Evolutionary conservation across 2,113 vertebrate species (phyloP).

Genomic region (Vidua chalybeata): DNA sequence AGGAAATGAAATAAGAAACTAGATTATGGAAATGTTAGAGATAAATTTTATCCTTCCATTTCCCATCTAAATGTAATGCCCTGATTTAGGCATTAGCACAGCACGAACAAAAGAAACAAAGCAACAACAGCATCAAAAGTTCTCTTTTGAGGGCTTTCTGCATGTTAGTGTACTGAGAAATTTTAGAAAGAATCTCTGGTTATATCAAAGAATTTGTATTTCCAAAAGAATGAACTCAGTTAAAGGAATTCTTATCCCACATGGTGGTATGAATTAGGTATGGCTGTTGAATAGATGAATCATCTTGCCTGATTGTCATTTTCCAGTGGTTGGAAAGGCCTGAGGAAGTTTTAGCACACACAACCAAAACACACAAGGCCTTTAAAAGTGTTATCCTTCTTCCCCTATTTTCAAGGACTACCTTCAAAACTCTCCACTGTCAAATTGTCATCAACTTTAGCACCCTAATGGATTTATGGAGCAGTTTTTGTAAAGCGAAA

Average conservation of each 20-base stretch:
- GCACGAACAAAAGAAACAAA: background rate
- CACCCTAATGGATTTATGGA: background rate
- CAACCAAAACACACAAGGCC: accelerated
- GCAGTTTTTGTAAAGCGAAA: background rate
- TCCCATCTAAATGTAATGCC: background rate
- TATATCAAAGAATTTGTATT: background rate
- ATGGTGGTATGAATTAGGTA: background rate
- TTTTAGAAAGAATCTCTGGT: background rate
- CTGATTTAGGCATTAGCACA: background rate
- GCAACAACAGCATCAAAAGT: background rate
- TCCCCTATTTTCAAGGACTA: background rate
- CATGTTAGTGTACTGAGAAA: background rate
- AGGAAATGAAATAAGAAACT: background rate
- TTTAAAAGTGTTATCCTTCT: background rate
- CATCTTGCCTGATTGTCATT: background rate
- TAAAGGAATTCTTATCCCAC: background rate
- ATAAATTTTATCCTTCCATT: background rate
- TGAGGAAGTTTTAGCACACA: background rate
- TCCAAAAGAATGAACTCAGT: background rate
- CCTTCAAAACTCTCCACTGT: background rate
- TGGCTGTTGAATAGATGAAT: background rate
- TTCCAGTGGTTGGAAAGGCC: background rate
- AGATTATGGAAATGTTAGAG: background rate
- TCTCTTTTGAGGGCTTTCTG: background rate
- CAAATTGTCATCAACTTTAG: background rate